phyloP scores from a whole-genome alignment of 2,888 invertebrate genomes.

The Ectobius pallidus region DNA sequence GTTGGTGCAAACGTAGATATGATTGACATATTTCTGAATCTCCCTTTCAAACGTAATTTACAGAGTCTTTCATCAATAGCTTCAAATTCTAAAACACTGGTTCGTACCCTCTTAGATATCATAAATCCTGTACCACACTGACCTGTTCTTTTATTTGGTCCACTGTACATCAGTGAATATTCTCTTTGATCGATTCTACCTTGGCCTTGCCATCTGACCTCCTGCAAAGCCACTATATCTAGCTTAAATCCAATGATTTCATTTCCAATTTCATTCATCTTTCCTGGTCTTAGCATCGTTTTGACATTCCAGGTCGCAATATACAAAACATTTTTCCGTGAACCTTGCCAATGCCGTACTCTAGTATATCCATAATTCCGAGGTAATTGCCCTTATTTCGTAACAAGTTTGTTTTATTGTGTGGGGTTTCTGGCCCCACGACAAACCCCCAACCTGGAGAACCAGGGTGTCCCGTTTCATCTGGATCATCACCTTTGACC shows the following conservation, averaged over 20 bases:
- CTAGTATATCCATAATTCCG: too few relatives aligned
- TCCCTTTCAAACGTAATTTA: not conserved
- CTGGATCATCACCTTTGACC: not conserved
- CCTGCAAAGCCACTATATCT: not conserved
- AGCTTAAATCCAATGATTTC: not conserved
- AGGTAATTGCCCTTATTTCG: too few relatives aligned
- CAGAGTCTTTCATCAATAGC: not conserved
- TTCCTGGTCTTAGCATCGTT: not conserved
- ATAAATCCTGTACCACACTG: not conserved
- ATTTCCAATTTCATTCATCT: not conserved
- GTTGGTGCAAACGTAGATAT: not conserved
- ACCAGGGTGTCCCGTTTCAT: not conserved
- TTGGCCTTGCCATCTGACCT: not conserved
- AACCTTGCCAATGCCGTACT: too few relatives aligned
- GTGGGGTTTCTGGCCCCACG: too few relatives aligned
- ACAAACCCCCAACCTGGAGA: too few relatives aligned
- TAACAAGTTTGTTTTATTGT: too few relatives aligned
- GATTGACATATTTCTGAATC: not conserved
- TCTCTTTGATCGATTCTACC: not conserved
- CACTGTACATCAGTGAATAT: not conserved
- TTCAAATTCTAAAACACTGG: not conserved
- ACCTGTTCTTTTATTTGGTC: not conserved
- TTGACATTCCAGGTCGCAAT: not conserved
- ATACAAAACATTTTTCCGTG: not conserved
- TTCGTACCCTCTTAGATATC: not conserved